Base-by-base conservation (phyloP, 2,113 vertebrate genomes). In the Pollimyrus isidori region DNA sequence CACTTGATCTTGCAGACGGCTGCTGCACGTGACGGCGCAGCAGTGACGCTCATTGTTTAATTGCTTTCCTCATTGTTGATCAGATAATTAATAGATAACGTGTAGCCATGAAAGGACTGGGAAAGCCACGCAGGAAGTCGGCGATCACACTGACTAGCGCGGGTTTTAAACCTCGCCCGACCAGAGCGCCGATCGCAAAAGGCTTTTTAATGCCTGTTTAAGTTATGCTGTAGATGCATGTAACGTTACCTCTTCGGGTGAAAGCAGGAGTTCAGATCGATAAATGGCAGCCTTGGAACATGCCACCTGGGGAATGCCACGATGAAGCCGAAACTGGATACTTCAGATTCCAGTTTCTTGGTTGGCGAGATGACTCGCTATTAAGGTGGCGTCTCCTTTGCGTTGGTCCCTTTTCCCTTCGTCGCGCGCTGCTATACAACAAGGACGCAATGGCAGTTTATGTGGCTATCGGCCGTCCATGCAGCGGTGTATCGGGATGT, bases 191-290 rank as follows among this genome's bases (percentile, higher is more conserved):
- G 21, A 48, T 80, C 30, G 35, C 35, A 15, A 39, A 80, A 80
- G 30, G 73, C 4, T 19, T 19, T 39, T 39, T 42, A 80, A 80
- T 80, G n/a, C 23, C 23, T 62, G 23, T n/a, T 23, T 56, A 56
- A 56, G 53, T 1, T 73, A 35, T 26, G 65, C 19, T 21, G 53
- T 7, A n/a, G 9, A 73, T 35, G 62, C 21, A n/a, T 56, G 56
- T 62, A 52, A 35, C 7, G 85, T 30, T 94, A 96, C 96, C 95
- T 95, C 94, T 95, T 95, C 93, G 91, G 92, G 93, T 92, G 91
- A 94, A 93, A 94, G 93, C 91, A 94, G 94, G 94, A 94, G 92
- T 94, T 96, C 94, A 95, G 91, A 88, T 88, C 90, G 88, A 93
- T 91, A 92, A 91, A 92, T 90, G 50, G 92, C 89, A 88, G 89